A percentile compares a stretch with the other conserved stretches of the same genome.
phyloP scores from a whole-genome alignment of 2,113 vertebrate species.

The Rattus norvegicus region GRCr8 NC_086036.1:5802001-5802500 shows the following conservation, averaged over 20 bases:
- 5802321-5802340: not conserved
- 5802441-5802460: not conserved
- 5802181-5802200: not conserved
- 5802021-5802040: not conserved
- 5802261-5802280: not conserved
- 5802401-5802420: not conserved
- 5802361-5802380: slow-evolving; percentile 47
- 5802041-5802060: not conserved
- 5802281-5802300: not conserved
- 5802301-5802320: not conserved
- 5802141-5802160: not conserved
- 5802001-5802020: not conserved
- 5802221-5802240: not conserved
- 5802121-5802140: not conserved
- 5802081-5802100: not conserved
- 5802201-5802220: not conserved
- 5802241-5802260: not conserved
- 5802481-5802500: not conserved
- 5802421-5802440: not conserved
- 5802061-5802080: not conserved
- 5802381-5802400: slow-evolving; percentile 15
- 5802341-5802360: not conserved
- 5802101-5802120: not conserved
- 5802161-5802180: not conserved
- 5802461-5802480: slow-evolving; percentile 18